Evolutionary conservation across 1,140 invertebrate genomes (phyloP), one percentile per base, ranked within the genome.

Genomic region (Diachasmimorpha longicaudata): DNA sequence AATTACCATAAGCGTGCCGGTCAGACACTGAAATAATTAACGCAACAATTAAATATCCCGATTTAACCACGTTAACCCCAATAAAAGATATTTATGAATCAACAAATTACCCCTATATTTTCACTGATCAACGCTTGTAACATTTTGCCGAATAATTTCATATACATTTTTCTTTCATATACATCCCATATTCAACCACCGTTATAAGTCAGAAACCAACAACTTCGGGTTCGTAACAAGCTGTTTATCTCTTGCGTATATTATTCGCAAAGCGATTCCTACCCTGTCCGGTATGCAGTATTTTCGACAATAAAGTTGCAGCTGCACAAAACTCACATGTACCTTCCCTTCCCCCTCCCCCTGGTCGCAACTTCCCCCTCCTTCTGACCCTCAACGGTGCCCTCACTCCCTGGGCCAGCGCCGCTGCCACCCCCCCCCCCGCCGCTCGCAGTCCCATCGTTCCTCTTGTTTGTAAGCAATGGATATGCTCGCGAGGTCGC

Each of bases 291-390:
- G 36, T 74, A 31, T 67, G 66, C 16, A 44, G n/a, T 19, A 42
- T 36, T 67, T 37, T 63, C 36, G 72, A 74, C 72, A 67, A 67
- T 73, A 37, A 74, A 74, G 72, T 74, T 67, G 72, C 72, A 74
- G 72, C 55, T 74, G 72, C 72, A 31, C 67, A 39, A 70, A 70
- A 70, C 67, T 39, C 67, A 36, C 80, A 81, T 78, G 79, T 70
- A 46, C 80, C 79, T 80, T 82, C 76, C 76, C 78, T 77, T 77
- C 69, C 75, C 77, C 68, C 67, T 71, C 19, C 19, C 23, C 58
- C 6, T 14, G n/a, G n/a, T n/a, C n/a, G n/a, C n/a, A n/a, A n/a
- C n/a, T n/a, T n/a, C n/a, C n/a, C n/a, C n/a, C n/a, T n/a, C n/a
- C n/a, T n/a, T n/a, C n/a, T n/a, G n/a, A n/a, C n/a, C n/a, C n/a